Conservation (phyloP, 2,113 vertebrate species). For the Phyllopteryx taeniolatus region DNA sequence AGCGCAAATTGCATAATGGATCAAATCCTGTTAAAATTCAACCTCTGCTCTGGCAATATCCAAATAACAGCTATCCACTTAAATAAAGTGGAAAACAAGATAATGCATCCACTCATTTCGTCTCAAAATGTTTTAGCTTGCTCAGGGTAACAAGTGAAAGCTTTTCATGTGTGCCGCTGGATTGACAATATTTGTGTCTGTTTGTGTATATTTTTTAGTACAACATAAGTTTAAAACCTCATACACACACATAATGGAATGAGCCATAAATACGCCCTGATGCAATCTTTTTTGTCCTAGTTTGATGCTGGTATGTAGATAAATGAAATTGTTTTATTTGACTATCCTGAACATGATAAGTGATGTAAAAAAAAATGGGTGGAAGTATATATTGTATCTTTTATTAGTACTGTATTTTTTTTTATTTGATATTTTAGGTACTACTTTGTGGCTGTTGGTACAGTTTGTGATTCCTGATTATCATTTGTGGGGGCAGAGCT, state of each 20-base stretch:
- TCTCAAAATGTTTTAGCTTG: background rate
- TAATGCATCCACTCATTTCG: background rate
- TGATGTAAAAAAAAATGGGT: too few species aligned
- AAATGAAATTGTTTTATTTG: too few species aligned
- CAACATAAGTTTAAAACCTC: background rate
- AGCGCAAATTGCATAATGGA: background rate
- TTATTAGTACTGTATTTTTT: too few species aligned
- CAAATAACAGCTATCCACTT: background rate
- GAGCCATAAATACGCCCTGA: too few species aligned
- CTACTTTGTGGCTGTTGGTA: too few species aligned
- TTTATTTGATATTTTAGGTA: too few species aligned
- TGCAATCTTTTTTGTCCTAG: background rate
- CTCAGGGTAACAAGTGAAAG: background rate
- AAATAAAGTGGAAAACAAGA: background rate
- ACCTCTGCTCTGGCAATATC: background rate
- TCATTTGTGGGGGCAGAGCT: too few species aligned
- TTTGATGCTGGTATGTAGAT: too few species aligned
- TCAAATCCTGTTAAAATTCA: background rate
- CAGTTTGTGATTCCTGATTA: too few species aligned
- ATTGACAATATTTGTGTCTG: background rate
- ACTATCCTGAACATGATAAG: too few species aligned
- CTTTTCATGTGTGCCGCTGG: background rate
- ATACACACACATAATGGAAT: too few species aligned
- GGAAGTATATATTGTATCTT: too few species aligned
- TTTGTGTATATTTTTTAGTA: slow-evolving; percentile 25